Base-by-base conservation (phyloP, 2,888 invertebrate genomes). In the Spatulosminthurus flaviceps region DNA sequence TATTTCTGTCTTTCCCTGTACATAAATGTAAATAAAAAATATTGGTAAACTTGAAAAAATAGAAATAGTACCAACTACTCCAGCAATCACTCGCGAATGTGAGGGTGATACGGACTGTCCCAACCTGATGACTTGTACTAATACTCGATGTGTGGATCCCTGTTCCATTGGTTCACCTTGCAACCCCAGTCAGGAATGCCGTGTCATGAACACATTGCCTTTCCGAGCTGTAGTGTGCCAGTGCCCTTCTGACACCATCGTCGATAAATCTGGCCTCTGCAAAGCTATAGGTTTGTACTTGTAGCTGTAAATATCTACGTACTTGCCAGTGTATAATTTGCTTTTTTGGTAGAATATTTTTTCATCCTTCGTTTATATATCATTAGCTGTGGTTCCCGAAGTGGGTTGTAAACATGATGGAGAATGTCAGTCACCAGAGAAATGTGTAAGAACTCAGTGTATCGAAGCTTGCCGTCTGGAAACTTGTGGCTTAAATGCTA, bases 151-250 rank as follows among this genome's bases (percentile, higher is more conserved):
- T 86, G 90, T 91, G 80, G 93, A 95, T 88, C 93, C 95, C 4
- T 96, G 96, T 86, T 88, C 90, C 16, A 88, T 90, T 5, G 82
- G 81, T 41, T 84, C 86, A 34, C 90, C 92, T 11, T 96, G 96
- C 86, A 92, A 92, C 21, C 89, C 90, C 5, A 93, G 93, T 83
- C 94, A 96, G 85, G 90, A 92, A 80, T 96, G 96, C 87, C 90
- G 92, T 80, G 93, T 94, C 0, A 89, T 93, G 16, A 94, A 95
- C 85, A 92, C 94, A 0, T 87, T 93, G 69, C 95, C 96, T 1
- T 88, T 95, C 82, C 91, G 95, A 75, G 95, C 95, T 0, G 92
- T 95, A 85, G 93, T 95, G 85, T 96, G 96, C 87, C 92, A 93
- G 86, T 96, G 96, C 88, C 94, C 95, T 21, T 90, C 92, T 61